Conservation (phyloP, 2,113 vertebrate species). For the Oncorhynchus tshawytscha region DNA sequence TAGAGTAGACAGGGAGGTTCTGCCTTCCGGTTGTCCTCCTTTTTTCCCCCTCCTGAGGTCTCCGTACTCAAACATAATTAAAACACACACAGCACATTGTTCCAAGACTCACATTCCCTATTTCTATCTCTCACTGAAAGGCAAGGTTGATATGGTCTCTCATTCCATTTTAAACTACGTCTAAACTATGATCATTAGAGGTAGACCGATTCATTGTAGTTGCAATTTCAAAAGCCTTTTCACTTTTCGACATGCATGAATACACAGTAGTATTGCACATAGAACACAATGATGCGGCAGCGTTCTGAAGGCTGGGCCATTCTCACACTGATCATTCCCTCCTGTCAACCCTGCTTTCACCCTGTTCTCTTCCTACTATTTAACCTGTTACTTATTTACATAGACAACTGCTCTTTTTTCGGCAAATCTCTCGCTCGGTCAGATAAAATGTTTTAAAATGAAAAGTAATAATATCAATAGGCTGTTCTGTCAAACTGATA, state of each 20-base stretch:
- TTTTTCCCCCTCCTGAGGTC: conserved; percentile 15
- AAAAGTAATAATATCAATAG: conserved; percentile 46
- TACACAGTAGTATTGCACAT: conserved; percentile 68
- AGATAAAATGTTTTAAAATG: conserved; percentile 35
- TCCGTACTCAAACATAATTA: conserved; percentile 34
- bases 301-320: conserved; percentile 57
- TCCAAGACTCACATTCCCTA: conserved; percentile 61
- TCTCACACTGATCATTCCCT: conserved; percentile 54
- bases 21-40: conserved; percentile 32
- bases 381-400: conserved; percentile 59
- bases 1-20: conserved; percentile 12
- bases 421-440: conserved; percentile 40
- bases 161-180: conserved; percentile 59
- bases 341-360: conserved; percentile 72
- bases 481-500: conserved; percentile 57
- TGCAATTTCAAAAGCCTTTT: conserved; percentile 28
- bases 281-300: conserved; percentile 53
- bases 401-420: conserved; percentile 42
- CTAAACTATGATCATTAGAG: conserved; percentile 58
- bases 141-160: conserved; percentile 69
- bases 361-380: conserved; percentile 51
- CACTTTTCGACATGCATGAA: conserved; percentile 64
- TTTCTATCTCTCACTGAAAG: conserved; percentile 62
- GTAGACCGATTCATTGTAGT: conserved; percentile 57
- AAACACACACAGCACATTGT: conserved; percentile 36